A percentile compares a stretch with the other conserved stretches of the same genome.
These are phyloP conservation scores for Apodemia mormo DNA, from an alignment of 2,888 invertebrate species.

Conservation along the genomic window DNA sequence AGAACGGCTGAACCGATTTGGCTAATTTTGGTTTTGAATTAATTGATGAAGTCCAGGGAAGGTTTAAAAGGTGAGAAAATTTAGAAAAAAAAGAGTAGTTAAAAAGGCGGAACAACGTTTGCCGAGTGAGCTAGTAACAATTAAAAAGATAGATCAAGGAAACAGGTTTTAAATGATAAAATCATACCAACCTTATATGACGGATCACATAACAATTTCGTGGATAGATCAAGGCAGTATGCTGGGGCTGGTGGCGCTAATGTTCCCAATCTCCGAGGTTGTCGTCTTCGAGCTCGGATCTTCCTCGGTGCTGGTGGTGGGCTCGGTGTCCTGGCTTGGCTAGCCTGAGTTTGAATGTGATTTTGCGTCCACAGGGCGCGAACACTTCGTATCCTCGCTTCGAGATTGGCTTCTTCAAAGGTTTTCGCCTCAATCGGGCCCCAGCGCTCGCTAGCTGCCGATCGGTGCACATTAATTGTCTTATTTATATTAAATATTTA, in stretches of 20 bases:
- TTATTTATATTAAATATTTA: conserved; percentile 18
- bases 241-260: conserved; percentile 60
- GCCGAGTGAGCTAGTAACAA: too few relatives aligned
- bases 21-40: too few relatives aligned
- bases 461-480: conserved; percentile 65
- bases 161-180: too few relatives aligned
- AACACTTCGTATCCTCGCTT: conserved; percentile 58
- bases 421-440: conserved; percentile 60
- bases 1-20: too few relatives aligned
- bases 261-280: conserved; percentile 56
- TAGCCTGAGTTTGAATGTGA: conserved; percentile 31
- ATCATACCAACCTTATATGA: conserved; percentile 57
- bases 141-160: conserved; percentile 48
- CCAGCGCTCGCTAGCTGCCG: conserved; percentile 80
- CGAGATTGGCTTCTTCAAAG: conserved; percentile 59
- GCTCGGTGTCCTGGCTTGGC: conserved; percentile 47
- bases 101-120: too few relatives aligned
- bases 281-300: conserved; percentile 67
- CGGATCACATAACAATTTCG: conserved; percentile 69
- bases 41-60: too few relatives aligned
- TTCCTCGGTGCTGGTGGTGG: conserved; percentile 62
- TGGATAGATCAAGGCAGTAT: conserved; percentile 63
- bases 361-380: conserved; percentile 55
- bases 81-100: too few relatives aligned
- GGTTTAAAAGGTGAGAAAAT: too few relatives aligned